Percentiles rank a stretch among this genome's conserved stretches.
Evolutionary conservation across 2,888 invertebrate genomes (phyloP).

Genomic region (Diploptera punctata): DNA sequence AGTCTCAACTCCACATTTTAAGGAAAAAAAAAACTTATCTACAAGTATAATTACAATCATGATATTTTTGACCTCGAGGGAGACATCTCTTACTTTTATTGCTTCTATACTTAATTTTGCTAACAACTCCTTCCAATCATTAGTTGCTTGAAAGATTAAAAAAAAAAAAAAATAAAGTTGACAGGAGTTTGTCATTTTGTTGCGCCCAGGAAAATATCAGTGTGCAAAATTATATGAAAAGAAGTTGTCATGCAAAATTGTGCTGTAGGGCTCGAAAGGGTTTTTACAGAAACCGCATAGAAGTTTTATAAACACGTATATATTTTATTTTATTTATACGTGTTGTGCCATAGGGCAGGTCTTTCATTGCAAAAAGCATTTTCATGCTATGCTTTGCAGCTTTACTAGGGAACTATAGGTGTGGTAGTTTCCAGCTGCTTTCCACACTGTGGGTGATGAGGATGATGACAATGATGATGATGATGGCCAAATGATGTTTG

Average conservation of each 20-base stretch:
- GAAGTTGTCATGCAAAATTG: not conserved
- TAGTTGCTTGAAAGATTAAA: not conserved
- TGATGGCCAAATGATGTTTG: too few species aligned
- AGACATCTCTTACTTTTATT: not conserved
- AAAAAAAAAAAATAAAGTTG: not conserved
- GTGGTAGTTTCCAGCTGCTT: too few species aligned
- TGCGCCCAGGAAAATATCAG: not conserved
- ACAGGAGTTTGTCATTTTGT: not conserved
- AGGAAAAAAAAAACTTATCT: not conserved
- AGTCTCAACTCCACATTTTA: not conserved
- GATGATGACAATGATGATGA: too few species aligned
- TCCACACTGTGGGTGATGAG: too few species aligned
- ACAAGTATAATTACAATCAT: constrained; percentile 3
- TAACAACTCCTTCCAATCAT: not conserved
- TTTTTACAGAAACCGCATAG: too few species aligned
- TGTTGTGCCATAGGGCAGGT: too few species aligned
- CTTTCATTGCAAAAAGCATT: too few species aligned
- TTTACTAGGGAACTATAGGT: too few species aligned
- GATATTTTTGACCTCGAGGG: not conserved
- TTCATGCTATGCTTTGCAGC: too few species aligned
- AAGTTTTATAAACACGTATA: too few species aligned
- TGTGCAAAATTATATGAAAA: not conserved
- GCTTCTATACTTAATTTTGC: not conserved
- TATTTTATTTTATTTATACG: too few species aligned
- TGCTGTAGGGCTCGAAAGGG: too few species aligned